Percentiles rank a stretch among this genome's conserved stretches.
These are phyloP conservation scores for Coregonus clupeaformis DNA, from an alignment of 2,113 vertebrate species.

Conservation along the genomic window DNA sequence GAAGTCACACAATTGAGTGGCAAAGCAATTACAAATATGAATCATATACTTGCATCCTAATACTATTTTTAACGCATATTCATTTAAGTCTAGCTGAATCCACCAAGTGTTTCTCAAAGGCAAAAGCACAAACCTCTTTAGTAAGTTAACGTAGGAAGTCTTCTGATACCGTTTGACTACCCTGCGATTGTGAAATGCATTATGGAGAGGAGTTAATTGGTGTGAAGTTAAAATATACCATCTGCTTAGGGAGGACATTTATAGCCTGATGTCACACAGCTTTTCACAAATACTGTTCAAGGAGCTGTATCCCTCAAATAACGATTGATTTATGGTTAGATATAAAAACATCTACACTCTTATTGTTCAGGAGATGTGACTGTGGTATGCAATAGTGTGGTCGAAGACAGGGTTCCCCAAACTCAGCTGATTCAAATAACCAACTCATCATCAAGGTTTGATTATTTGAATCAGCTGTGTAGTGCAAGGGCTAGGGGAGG, in stretches of 20 bases:
- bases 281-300: neutral
- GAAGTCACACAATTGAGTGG: conserved; percentile 14
- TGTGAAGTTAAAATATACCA: conserved; percentile 64
- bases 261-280: conserved; percentile 40
- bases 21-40: conserved; percentile 59
- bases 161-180: conserved; percentile 57
- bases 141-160: conserved; percentile 57
- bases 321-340: no score
- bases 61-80: conserved; percentile 61
- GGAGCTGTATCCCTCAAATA: neutral
- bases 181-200: conserved; percentile 56
- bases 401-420: no score
- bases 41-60: conserved; percentile 61
- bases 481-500: no score
- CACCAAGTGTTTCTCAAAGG: conserved; percentile 55
- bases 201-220: conserved; percentile 62
- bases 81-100: conserved; percentile 58
- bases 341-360: no score
- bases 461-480: no score
- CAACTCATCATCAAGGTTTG: no score
- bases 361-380: no score
- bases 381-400: no score
- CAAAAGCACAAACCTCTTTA: conserved; percentile 31
- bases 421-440: no score
- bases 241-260: conserved; percentile 48